Conservation (phyloP, 2,888 invertebrate species). For the Idaea aversata region DNA sequence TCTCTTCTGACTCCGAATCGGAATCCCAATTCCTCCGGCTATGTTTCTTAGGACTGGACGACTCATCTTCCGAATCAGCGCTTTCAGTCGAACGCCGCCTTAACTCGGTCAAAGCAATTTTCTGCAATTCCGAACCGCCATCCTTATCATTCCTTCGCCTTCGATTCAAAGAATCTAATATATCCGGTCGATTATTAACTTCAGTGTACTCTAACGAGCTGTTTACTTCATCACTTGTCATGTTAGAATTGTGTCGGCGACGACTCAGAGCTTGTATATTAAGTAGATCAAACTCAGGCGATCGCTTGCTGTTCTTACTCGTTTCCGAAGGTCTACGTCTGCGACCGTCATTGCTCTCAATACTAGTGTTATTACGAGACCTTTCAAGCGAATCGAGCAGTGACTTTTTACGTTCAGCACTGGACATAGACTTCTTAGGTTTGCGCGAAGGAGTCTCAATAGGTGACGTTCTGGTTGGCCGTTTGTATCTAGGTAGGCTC, state of each 20-base stretch:
- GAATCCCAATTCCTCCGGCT: slow-evolving; percentile 71
- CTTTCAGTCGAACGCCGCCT: slow-evolving; percentile 70
- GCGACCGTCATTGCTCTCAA: slow-evolving; percentile 71
- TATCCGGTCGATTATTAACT: slow-evolving; percentile 72
- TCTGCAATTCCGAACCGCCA: slow-evolving; percentile 62
- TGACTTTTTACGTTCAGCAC: slow-evolving; percentile 73
- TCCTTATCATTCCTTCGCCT: slow-evolving; percentile 54
- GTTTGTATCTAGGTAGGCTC: slow-evolving; percentile 62
- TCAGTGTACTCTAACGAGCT: slow-evolving; percentile 75
- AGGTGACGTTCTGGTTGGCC: slow-evolving; percentile 62
- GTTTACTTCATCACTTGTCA: slow-evolving; percentile 75
- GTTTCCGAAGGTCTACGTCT: slow-evolving; percentile 66
- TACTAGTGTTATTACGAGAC: slow-evolving; percentile 72
- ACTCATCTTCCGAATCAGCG: slow-evolving; percentile 63
- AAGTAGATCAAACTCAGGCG: slow-evolving; percentile 70
- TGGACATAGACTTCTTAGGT: slow-evolving; percentile 75
- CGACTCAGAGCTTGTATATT: slow-evolving; percentile 68
- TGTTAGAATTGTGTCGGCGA: slow-evolving; percentile 70
- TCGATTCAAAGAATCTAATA: slow-evolving; percentile 66
- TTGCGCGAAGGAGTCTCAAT: slow-evolving; percentile 64
- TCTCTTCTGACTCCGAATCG: slow-evolving; percentile 84
- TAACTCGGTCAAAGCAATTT: slow-evolving; percentile 64
- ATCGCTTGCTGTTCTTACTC: slow-evolving; percentile 65
- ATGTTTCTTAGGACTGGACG: slow-evolving; percentile 64
- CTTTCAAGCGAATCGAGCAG: slow-evolving; percentile 72